Percentiles rank a stretch among this genome's conserved stretches.
Conservation (phyloP, 2,113 vertebrate genomes). For the Austrofundulus limnaeus region DNA sequence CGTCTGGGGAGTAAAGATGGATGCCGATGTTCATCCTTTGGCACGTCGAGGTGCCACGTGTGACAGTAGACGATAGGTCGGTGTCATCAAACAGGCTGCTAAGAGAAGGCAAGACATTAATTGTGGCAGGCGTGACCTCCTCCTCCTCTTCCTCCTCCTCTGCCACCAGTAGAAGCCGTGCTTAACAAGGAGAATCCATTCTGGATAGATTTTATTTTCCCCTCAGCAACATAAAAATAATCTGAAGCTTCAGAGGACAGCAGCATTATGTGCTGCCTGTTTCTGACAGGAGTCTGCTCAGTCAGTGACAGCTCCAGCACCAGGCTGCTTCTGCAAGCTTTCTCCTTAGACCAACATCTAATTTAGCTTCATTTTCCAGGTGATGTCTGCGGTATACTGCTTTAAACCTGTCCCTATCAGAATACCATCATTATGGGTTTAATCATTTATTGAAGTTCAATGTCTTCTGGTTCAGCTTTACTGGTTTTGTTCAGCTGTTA, state of each 20-base stretch:
- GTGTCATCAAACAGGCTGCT: slow-evolving; percentile 15
- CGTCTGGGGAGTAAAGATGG: slow-evolving; percentile 41
- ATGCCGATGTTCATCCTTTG: slow-evolving; percentile 38
- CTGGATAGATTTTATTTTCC: slow-evolving; percentile 2
- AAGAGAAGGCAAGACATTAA: slow-evolving; percentile 37
- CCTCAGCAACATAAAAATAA: background rate
- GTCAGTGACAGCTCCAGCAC: too few species aligned
- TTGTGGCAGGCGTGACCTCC: slow-evolving; percentile 25
- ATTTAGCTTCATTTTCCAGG: slow-evolving; percentile 4
- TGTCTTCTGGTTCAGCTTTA: slow-evolving; percentile 7
- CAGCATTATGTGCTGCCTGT: background rate
- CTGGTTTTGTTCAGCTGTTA: slow-evolving; percentile 6
- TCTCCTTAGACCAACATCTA: background rate
- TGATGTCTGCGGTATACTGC: background rate
- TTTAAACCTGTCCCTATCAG: background rate
- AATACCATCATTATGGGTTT: background rate
- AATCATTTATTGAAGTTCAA: background rate
- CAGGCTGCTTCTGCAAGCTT: background rate
- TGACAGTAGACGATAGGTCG: slow-evolving; percentile 29
- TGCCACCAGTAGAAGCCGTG: background rate
- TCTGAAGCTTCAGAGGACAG: slow-evolving; percentile 1
- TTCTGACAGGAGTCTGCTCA: background rate
- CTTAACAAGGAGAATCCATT: slow-evolving; percentile 24
- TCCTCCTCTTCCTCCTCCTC: too few species aligned
- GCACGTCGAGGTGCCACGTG: slow-evolving; percentile 18